Base-by-base conservation (phyloP, 2,113 vertebrate genomes). In the Apus apus region DNA sequence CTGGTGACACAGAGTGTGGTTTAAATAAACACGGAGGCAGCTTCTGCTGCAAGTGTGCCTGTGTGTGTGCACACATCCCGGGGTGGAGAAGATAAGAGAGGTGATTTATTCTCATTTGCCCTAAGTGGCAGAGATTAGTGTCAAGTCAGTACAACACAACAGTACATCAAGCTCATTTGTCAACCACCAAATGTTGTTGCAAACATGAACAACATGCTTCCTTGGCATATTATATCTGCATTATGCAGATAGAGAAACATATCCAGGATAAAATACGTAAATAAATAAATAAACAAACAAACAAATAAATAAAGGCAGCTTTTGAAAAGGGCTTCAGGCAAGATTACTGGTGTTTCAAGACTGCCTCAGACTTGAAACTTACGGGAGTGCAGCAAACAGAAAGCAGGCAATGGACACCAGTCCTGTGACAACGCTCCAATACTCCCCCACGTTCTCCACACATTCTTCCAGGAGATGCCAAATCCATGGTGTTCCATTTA, bases 371-470 rank as follows among this genome's bases (percentile, higher is more conserved):
- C 89, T 96, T 85, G 64, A 80, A 94, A 98, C 97, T 98, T 92
- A 96, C 93, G 97, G 97, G 43, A 98, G 91, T 36, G 98, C 97
- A 92, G 98, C 98, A 92, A 98, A 97, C 75, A 98, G 96, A 57
- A 98, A 98, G 73, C 98, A 98, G 85, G 97, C 94, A 97, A 98
- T 98, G 80, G 98, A 98, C 67, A 97, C 7, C 56, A 98, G 97
- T 45, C 97, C 98, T 64, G 94, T 89, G 80, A 98, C 87, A 54
- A 97, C 65, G 15, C 97, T 98, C 90, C 97, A 98, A 78, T 97
- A 97, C 91, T 98, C 97, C 98, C 98, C 98, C 54, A 65, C 95
- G 19, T 92, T 98, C 27, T 97, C 95, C 27, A 98, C 98, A 88
- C 97, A 97, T 94, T 97, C 97, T 79, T 96, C 93, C 29, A 98